Evolutionary conservation across 2,888 invertebrate genomes (phyloP).

Genomic region (Pollenia griseotomentosa): DNA sequence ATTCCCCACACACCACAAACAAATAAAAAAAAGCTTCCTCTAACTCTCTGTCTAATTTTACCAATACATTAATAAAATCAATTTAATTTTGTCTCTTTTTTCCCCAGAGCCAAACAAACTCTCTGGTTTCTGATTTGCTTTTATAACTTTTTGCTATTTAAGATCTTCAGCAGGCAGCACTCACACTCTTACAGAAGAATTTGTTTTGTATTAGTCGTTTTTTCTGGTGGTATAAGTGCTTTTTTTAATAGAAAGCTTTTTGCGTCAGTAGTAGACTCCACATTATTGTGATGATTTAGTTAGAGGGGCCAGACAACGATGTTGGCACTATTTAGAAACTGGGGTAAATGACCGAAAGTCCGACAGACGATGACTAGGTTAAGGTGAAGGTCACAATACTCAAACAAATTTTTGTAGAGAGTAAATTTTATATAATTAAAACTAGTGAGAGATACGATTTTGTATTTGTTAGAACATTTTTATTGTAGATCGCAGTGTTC

Average conservation of each 20-base stretch:
- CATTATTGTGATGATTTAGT: not conserved
- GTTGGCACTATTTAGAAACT: conserved; percentile 65
- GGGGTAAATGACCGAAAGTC: conserved; percentile 84
- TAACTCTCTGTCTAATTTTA: conserved; percentile 61
- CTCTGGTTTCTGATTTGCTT: not conserved
- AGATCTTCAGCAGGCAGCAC: conserved; percentile 44
- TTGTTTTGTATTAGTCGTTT: conserved; percentile 40
- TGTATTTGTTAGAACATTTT: not conserved
- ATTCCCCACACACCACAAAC: conserved; percentile 17
- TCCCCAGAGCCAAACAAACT: not conserved
- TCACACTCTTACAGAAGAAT: conserved; percentile 10
- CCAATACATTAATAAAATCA: not conserved
- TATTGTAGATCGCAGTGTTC: no score
- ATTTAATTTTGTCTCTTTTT: conserved; percentile 9
- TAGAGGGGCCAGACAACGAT: conserved; percentile 18
- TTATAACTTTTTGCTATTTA: not conserved
- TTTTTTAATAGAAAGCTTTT: conserved; percentile 50
- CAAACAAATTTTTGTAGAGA: conserved; percentile 54
- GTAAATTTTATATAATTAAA: conserved; percentile 19
- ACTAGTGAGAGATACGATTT: conserved; percentile 26
- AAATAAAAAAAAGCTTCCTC: conserved; percentile 22
- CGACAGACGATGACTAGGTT: conserved; percentile 84
- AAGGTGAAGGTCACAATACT: conserved; percentile 84
- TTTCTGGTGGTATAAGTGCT: conserved; percentile 2
- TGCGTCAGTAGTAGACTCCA: not conserved